phyloP scores from a whole-genome alignment of 2,797 vertebrate genomes.

The Borostomias antarcticus region DNA sequence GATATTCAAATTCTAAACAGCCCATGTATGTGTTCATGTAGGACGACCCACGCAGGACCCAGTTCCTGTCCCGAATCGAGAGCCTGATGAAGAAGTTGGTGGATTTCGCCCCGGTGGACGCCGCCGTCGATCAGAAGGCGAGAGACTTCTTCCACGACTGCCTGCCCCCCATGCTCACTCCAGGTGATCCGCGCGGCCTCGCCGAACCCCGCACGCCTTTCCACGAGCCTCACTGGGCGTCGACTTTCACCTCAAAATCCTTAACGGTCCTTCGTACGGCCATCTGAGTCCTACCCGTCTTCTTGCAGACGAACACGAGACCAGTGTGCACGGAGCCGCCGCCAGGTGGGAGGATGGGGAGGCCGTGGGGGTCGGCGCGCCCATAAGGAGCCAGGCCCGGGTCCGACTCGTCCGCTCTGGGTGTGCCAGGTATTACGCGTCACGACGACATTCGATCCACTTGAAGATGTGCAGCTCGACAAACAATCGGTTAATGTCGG shows the following conservation, averaged over 20 bases:
- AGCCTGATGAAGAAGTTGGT: conserved; percentile 83
- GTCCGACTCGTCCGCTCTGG: conserved; percentile 84
- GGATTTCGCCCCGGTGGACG: conserved; percentile 87
- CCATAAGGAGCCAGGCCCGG: conserved; percentile 79
- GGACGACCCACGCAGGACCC: conserved; percentile 75
- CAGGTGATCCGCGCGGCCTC: conserved; percentile 57
- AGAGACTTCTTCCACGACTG: conserved; percentile 91
- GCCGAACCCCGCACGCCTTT: too few relatives aligned
- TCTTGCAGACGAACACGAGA: conserved; percentile 75
- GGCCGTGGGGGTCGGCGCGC: conserved; percentile 63
- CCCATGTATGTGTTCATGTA: conserved; percentile 32
- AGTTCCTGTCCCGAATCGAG: conserved; percentile 82
- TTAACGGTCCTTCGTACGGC: too few relatives aligned
- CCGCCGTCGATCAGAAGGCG: conserved; percentile 93
- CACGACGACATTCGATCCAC: too few relatives aligned
- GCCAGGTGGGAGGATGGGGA: conserved; percentile 79
- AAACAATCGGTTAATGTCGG: neutral
- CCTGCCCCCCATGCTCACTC: conserved; percentile 85
- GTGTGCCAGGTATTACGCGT: conserved; percentile 72
- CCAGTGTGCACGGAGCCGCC: conserved; percentile 85
- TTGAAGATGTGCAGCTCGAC: neutral
- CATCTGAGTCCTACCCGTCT: too few relatives aligned
- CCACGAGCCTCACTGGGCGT: too few relatives aligned
- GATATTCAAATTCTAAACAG: neutral
- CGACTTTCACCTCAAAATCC: too few relatives aligned